These are phyloP conservation scores for Falco peregrinus DNA, from an alignment of 2,797 vertebrate species.

Conservation along the genomic window DNA sequence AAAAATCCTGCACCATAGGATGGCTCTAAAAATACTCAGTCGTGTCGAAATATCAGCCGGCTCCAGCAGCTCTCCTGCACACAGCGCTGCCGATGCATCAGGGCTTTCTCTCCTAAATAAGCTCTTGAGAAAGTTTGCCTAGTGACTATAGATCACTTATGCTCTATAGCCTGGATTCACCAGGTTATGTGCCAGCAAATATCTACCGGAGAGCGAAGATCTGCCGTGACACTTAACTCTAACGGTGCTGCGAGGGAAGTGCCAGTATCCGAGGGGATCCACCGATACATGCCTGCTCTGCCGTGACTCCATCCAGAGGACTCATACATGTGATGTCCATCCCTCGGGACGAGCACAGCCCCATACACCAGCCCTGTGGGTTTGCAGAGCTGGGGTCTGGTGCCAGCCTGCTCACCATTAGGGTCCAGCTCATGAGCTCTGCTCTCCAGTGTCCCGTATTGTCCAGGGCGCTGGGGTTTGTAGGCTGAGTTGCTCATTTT, in stretches of 20 bases:
- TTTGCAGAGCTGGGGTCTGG: neutral
- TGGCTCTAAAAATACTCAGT: constrained; percentile 57
- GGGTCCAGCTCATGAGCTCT: neutral
- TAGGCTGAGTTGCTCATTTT: neutral
- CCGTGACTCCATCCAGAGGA: neutral
- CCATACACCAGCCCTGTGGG: neutral
- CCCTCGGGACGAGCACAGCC: neutral
- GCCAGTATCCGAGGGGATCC: neutral
- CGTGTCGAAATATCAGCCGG: neutral
- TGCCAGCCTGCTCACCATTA: fast-evolving
- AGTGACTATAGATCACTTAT: neutral
- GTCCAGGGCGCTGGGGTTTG: fast-evolving
- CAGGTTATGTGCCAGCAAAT: neutral
- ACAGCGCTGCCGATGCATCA: neutral
- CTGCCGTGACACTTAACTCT: neutral
- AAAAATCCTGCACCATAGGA: constrained; percentile 54
- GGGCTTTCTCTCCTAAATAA: neutral
- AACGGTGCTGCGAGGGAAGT: neutral
- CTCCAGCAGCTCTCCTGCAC: constrained; percentile 28
- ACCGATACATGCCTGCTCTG: fast-evolving
- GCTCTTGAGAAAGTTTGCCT: constrained; percentile 11
- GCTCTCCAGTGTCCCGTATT: neutral
- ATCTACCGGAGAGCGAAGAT: neutral
- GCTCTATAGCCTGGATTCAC: neutral
- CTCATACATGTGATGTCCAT: fast-evolving